Percentiles rank a stretch among this genome's conserved stretches.
These are phyloP conservation scores for Kobus ellipsiprymnus DNA, from an alignment of 2,113 vertebrate species.

Conservation along the genomic window DNA sequence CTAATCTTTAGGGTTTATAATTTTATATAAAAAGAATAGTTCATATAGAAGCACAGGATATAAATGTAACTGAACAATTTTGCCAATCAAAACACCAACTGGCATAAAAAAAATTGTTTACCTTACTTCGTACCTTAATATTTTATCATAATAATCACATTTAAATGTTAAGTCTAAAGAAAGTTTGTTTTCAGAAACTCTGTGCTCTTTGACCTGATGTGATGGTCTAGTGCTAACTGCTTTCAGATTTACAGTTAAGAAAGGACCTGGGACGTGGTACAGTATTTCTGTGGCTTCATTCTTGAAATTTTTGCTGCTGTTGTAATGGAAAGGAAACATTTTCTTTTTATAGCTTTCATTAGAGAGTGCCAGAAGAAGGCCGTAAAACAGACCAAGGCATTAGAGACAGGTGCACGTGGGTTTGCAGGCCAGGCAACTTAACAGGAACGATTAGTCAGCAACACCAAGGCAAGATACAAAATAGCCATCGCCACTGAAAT, in stretches of 20 bases:
- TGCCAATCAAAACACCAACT: not conserved
- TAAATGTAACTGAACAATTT: not conserved
- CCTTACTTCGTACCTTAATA: not conserved
- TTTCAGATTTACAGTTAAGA: constrained; percentile 35
- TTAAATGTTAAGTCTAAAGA: not conserved
- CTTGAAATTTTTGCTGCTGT: constrained; percentile 54
- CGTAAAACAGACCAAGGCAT: not conserved
- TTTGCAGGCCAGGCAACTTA: not conserved
- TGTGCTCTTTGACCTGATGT: not conserved
- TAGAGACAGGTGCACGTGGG: constrained; percentile 20
- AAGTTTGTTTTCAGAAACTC: constrained; percentile 18
- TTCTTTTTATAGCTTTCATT: constrained; percentile 50
- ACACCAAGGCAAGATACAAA: not conserved
- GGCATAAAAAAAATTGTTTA: not conserved
- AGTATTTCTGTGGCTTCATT: constrained; percentile 57
- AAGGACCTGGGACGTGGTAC: not conserved
- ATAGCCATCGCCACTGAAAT: not conserved
- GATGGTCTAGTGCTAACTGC: constrained; percentile 12
- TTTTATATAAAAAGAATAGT: not conserved
- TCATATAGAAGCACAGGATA: not conserved
- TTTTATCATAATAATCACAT: not conserved
- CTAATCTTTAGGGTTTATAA: constrained; percentile 1
- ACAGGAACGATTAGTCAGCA: not conserved
- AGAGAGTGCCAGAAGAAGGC: constrained; percentile 27
- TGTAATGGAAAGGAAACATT: constrained; percentile 59